Evolutionary conservation across 2,797 vertebrate genomes (phyloP), one percentile per base, ranked within the genome.

Genomic region (Chelidonichthys spinosus): DNA sequence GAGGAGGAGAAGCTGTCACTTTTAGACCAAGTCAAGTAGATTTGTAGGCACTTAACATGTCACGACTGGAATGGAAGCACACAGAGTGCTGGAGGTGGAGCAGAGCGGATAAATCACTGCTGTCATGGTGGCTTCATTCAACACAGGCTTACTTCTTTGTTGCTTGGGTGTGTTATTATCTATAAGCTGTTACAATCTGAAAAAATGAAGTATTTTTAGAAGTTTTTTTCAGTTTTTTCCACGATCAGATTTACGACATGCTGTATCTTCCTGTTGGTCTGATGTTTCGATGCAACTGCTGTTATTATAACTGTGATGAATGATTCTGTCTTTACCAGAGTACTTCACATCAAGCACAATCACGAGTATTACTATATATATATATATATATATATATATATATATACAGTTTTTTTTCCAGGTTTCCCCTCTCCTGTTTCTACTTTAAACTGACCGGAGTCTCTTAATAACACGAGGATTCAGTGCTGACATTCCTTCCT

Each of bases 131-230:
- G n/a, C 63, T 32, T 66, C 25, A 58, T 43, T 53, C 55, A 81
- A 47, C 68, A 74, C 69, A 79, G 46, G 61, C 60, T 81, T n/a
- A 43, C 59, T 49, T 70, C 44, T 64, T 44, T 69, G 68, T 46
- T 70, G 11, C 39, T 63, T 39, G 4, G 32, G 11, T 69, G 53
- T 78, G 11, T 65, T 78, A 25, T 36, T 46, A n/a, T 70, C n/a
- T 60, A 32, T 68, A 18, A 83, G 39, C 74, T 87, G 70, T 85
- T 85, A 78, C 61, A 76, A 25, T 44, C 49, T 50, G 5, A 72
- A 72, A 44, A 49, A 17, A 67, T 39, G 74, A 68, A 59, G 42
- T 65, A 58, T 73, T 68, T 43, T 37, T 65, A 65, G 13, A 25
- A 81, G n/a, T 56, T 55, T n/a, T n/a, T n/a, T n/a, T n/a, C n/a